Evolutionary conservation across 2,888 invertebrate genomes (phyloP).

Genomic region (Drosophila meridiana): DNA sequence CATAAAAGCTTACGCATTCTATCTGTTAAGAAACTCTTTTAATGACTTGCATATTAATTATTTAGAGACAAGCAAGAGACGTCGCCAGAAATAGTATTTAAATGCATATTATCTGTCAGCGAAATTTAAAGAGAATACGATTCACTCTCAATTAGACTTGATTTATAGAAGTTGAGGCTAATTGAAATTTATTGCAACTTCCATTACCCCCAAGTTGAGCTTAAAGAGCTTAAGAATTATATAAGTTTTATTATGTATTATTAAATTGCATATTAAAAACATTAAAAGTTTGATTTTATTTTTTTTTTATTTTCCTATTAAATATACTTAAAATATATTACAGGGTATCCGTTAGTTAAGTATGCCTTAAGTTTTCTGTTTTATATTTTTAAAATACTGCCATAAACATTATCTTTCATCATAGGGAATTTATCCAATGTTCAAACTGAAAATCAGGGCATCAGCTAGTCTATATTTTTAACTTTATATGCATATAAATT

Average conservation of each 20-base stretch:
- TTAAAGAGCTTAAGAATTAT: not conserved
- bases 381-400: not conserved
- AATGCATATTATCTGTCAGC: not conserved
- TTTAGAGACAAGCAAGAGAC: not conserved
- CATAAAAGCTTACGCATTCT: conserved; percentile 20
- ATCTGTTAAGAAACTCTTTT: not conserved
- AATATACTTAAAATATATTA: too few relatives aligned
- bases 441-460: not conserved
- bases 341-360: not conserved
- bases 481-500: not conserved
- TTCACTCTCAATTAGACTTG: not conserved
- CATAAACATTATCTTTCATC: too few relatives aligned
- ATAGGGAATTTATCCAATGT: not conserved
- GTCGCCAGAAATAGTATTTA: not conserved
- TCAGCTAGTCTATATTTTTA: not conserved
- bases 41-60: conserved; percentile 13
- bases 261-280: too few relatives aligned
- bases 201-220: not conserved
- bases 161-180: not conserved
- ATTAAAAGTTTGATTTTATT: too few relatives aligned
- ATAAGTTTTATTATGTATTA: too few relatives aligned
- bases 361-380: too few relatives aligned
- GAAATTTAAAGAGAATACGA: not conserved
- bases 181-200: too few relatives aligned
- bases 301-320: too few relatives aligned